Conservation (phyloP, 1,140 invertebrate species). For the Dendroctonus ponderosae region DNA sequence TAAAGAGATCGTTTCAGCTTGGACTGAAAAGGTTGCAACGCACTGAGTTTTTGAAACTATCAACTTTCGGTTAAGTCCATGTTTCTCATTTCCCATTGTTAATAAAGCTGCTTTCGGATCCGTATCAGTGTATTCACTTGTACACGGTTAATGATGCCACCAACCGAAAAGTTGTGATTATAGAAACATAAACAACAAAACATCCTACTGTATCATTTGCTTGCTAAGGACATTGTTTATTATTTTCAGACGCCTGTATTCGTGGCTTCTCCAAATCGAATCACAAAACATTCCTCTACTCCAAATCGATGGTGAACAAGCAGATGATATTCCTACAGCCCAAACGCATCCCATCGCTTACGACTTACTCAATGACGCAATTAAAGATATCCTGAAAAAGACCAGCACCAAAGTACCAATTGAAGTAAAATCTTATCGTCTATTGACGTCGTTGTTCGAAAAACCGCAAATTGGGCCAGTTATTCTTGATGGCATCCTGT, state of each 20-base stretch:
- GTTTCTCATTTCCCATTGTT: no score
- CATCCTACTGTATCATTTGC: not conserved
- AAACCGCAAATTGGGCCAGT: constrained; percentile 84
- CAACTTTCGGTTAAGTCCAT: no score
- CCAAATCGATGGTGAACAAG: constrained; percentile 49
- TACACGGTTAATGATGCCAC: no score
- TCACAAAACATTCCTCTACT: constrained; percentile 57
- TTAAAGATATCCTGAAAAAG: constrained; percentile 62
- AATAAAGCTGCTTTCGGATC: no score
- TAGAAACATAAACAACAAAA: no score
- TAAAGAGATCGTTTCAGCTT: no score
- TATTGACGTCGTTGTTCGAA: constrained; percentile 84
- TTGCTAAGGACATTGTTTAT: not conserved
- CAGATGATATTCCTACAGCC: constrained; percentile 46
- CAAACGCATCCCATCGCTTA: constrained; percentile 57
- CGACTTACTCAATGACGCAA: constrained; percentile 63
- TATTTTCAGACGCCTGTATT: constrained; percentile 68
- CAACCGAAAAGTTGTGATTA: no score
- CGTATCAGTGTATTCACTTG: no score
- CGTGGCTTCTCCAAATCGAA: constrained; percentile 79
- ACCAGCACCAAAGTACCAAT: constrained; percentile 60
- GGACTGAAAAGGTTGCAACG: no score
- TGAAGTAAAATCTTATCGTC: constrained; percentile 78
- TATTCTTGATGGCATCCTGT: constrained; percentile 82
- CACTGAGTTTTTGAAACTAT: no score